Base-by-base conservation (phyloP, 2,888 invertebrate genomes). In the Andrena marginata region DNA sequence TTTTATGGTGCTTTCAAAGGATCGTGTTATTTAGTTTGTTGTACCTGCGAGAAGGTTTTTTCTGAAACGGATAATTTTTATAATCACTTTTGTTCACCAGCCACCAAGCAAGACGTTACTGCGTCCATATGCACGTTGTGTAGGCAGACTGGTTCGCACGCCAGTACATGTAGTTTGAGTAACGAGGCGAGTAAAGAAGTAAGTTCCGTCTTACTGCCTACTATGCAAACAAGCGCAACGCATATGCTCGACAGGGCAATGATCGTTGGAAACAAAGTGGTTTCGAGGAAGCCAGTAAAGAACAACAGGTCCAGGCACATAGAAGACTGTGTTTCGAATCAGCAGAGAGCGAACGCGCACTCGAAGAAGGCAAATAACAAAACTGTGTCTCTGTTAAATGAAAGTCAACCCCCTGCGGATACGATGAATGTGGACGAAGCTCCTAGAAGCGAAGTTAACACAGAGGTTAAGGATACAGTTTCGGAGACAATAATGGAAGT, bases 21-120 rank as follows among this genome's bases (percentile, higher is more conserved):
- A 76, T 96, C 96, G 2, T 96, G 97, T 90, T 97, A 96, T 94
- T 94, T 97, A 83, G 96, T 97, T 95, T 98, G 98, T 92, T 97
- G 97, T 94, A 96, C 95, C 51, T 98, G 97, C 94, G 97, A 97
- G 93, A 96, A 96, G 92, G 96, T 97, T 51, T 97, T 97, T 93
- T 96, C 95, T 85, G 97, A 97, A 91, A 95, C 96, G 88, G 97
- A 97, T 93, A 96, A 97, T 92, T 97, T 97, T 94, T 96, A 96
- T 85, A 96, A 96, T 90, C 97, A 97, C 92, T 95, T 96, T 91
- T 97, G 97, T 90, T 89, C 91, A 0, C 77, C 86, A 0, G 70
- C 77, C n/a, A 85, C 89, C 26, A 90, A 87, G 35, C 83, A 88
- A 26, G 92, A 92, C 23, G 20, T 69, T 10, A 72, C 83, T 0